Percentiles rank a stretch among this genome's conserved stretches.
Evolutionary conservation across 2,888 invertebrate genomes (phyloP).

Genomic region (Lycophotia porphyrea): DNA sequence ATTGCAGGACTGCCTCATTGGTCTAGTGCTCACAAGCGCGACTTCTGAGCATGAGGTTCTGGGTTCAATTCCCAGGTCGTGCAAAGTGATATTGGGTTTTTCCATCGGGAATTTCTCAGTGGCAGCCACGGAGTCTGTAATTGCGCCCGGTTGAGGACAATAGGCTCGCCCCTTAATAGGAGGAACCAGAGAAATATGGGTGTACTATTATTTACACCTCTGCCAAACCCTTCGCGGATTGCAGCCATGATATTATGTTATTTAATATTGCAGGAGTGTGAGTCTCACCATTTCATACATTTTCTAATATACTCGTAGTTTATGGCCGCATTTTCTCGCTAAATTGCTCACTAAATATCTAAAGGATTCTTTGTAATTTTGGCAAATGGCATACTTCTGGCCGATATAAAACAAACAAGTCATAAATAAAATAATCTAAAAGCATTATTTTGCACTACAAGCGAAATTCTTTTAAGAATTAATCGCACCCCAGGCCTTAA

Average conservation of each 20-base stretch:
- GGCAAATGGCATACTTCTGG: not conserved
- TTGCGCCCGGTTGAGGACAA: no score
- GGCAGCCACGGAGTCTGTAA: no score
- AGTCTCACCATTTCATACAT: not conserved
- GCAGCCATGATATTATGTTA: no score
- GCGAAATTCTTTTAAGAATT: not conserved
- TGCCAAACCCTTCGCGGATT: no score
- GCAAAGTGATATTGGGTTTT: no score
- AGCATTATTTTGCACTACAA: constrained; percentile 9
- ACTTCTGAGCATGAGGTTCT: no score
- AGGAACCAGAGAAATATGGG: no score
- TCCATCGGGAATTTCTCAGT: no score
- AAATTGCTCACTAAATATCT: not conserved
- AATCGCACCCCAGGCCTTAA: not conserved
- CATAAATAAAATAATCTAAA: constrained; percentile 11
- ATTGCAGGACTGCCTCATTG: not conserved
- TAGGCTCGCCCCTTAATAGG: no score
- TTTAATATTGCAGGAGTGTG: not conserved
- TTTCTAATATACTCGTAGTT: not conserved
- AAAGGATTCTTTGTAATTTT: constrained; percentile 1
- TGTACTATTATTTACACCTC: no score
- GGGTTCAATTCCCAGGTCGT: no score
- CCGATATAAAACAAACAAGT: constrained; percentile 3
- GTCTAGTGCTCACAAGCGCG: no score
- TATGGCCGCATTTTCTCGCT: not conserved